Percentiles rank a stretch among this genome's conserved stretches.
These are phyloP conservation scores for Aplidium turbinatum DNA, from an alignment of 23 tunicate species.

Conservation along the genomic window DNA sequence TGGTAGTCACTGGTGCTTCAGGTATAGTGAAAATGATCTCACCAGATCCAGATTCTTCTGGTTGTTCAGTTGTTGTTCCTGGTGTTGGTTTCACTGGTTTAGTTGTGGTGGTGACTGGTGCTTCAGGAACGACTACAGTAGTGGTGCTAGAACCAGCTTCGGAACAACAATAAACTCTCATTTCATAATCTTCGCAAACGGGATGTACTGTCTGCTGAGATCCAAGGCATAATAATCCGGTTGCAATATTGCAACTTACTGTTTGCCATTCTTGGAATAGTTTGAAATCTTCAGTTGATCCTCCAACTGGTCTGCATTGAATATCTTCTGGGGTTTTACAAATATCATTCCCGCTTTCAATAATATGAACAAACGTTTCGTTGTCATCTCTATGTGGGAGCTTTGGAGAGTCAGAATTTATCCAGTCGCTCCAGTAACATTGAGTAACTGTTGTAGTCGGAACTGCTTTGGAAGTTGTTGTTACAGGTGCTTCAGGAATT, in stretches of 20 bases:
- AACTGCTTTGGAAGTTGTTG: conserved; percentile 46
- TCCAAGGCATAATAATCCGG: conserved; percentile 69
- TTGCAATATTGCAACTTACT: conserved; percentile 60
- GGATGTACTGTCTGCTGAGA: conserved; percentile 80
- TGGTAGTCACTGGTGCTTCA: conserved; percentile 50
- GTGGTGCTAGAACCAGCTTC: conserved; percentile 38
- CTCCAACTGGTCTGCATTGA: conserved; percentile 83
- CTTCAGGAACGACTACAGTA: conserved; percentile 41
- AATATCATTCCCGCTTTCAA: conserved; percentile 43
- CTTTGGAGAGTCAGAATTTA: conserved; percentile 66
- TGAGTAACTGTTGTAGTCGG: conserved; percentile 39
- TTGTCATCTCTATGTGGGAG: conserved; percentile 82
- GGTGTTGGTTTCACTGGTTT: conserved; percentile 44
- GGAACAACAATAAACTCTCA: conserved; percentile 80
- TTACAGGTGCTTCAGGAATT: conserved; percentile 34
- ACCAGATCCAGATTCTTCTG: conserved; percentile 59
- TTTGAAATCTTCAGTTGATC: conserved; percentile 57
- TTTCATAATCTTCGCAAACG: conserved; percentile 88
- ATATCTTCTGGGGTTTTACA: conserved; percentile 64
- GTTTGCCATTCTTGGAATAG: conserved; percentile 68
- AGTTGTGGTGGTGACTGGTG: conserved; percentile 46
- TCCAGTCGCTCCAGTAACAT: conserved; percentile 92
- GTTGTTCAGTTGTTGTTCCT: conserved; percentile 45
- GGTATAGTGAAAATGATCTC: conserved; percentile 45
- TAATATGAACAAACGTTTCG: conserved; percentile 69